Base-by-base conservation (phyloP, 2,888 invertebrate genomes). In the Pyrocoelia pectoralis region DNA sequence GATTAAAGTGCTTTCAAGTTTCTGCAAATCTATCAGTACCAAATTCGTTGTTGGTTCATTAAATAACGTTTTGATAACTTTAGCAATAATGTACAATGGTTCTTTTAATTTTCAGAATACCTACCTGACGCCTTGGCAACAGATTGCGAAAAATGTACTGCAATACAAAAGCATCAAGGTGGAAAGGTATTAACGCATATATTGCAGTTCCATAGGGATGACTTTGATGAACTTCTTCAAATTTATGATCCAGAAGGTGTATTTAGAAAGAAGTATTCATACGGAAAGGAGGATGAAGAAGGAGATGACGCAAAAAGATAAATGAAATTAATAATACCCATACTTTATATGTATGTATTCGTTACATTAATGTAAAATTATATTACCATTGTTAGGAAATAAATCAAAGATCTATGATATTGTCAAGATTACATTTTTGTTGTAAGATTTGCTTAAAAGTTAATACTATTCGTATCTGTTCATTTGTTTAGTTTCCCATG, bases 181-280 rank as follows among this genome's bases (percentile, higher is more conserved):
- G 87, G 88, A 24, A 88, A 84, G 73, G 83, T 90, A 4, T 84
- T 88, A 1, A 85, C 85, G 4, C 84, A 85, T 61, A 81, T 92
- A 80, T 85, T 90, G 76, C 83, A 86, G 18, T 83, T 88, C 48
- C 86, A 86, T 56, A 83, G 85, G 0, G 83, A 83, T 0, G 86
- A 88, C 1, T 92, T 89, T 88, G 84, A 86, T 68, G 77, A 84
- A 64, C 84, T 92, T 67, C 84, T 89, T 68, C 84, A 84, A 61
- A 89, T 88, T 81, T 91, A 89, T 79, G 87, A 87, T 69, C 85
- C 79, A 72, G 77, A 79, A 46, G 86, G 86, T 5, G 56, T 59
- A 12, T 76, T 74, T 70, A 75, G 75, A 24, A 73, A 74, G 38
- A 70, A 72, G 55, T 77, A 79, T 54, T 73, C 68, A 5, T 66